These are phyloP conservation scores for Octopus sinensis DNA, from an alignment of 1,140 invertebrate species.

Conservation along the genomic window DNA sequence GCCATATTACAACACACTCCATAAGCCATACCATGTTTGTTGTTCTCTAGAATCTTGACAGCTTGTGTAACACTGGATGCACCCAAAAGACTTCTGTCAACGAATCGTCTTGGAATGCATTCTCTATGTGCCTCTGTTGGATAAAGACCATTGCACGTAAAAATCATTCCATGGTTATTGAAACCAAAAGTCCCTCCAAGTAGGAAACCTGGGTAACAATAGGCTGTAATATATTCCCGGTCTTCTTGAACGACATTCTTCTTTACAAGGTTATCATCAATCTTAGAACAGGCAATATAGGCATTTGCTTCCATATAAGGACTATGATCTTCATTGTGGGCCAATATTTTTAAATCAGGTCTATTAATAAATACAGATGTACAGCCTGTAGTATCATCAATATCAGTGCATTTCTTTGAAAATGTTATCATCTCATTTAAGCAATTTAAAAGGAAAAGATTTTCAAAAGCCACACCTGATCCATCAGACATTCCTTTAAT, in stretches of 20 bases:
- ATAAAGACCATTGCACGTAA: conserved; percentile 9
- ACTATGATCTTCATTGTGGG: conserved; percentile 13
- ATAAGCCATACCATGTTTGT: neutral
- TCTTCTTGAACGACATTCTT: neutral
- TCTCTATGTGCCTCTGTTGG: neutral
- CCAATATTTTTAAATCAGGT: conserved; percentile 10
- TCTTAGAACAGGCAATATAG: conserved; percentile 1
- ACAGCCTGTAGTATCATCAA: neutral
- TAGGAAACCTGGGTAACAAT: conserved; percentile 15
- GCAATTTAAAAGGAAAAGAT: conserved; percentile 22
- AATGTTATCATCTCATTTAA: conserved; percentile 6
- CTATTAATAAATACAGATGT: neutral
- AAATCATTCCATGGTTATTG: conserved; percentile 16
- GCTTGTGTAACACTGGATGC: conserved; percentile 1
- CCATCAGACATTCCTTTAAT: conserved; percentile 19
- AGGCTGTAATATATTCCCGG: neutral
- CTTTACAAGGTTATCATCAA: neutral
- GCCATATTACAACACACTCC: conserved; percentile 9
- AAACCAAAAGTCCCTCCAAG: conserved; percentile 16
- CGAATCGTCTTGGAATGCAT: neutral
- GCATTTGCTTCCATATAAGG: neutral
- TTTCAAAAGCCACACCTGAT: conserved; percentile 10
- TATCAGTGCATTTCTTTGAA: neutral
- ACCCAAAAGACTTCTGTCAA: neutral
- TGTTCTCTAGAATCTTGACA: neutral